These are phyloP conservation scores for Philereme vetulata DNA, from an alignment of 2,888 invertebrate genomes.

Conservation along the genomic window DNA sequence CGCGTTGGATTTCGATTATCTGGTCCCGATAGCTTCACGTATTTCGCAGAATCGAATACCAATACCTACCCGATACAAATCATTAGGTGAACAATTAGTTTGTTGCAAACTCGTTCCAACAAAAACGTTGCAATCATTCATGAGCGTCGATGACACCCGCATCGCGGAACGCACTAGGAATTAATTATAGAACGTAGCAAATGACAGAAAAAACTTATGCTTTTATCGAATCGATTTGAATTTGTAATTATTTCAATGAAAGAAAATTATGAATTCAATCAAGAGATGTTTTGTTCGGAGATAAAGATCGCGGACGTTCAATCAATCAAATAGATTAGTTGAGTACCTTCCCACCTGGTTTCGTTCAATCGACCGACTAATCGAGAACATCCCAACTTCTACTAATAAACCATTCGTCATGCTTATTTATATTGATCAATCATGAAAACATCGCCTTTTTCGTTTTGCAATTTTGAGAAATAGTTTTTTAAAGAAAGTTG, in stretches of 20 bases:
- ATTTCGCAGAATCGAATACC: conserved; percentile 48
- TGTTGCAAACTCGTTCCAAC: conserved; percentile 51
- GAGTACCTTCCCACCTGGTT: conserved; percentile 54
- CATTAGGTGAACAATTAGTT: conserved; percentile 58
- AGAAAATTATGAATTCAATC: conserved; percentile 59
- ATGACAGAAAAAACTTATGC: conserved; percentile 34
- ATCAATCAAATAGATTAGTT: conserved; percentile 59
- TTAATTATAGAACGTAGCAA: conserved; percentile 33
- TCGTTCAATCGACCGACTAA: conserved; percentile 50
- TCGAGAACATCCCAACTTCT: conserved; percentile 50
- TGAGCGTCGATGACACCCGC: conserved; percentile 36
- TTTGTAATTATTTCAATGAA: conserved; percentile 48
- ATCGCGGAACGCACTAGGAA: conserved; percentile 31
- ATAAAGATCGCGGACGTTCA: conserved; percentile 56
- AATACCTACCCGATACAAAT: conserved; percentile 53
- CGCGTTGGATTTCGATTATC: conserved; percentile 37
- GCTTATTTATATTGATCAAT: conserved; percentile 40
- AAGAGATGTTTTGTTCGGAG: conserved; percentile 56
- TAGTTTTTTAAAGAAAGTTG: neutral
- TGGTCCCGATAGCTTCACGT: conserved; percentile 29
- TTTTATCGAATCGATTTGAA: conserved; percentile 36
- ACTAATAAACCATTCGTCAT: conserved; percentile 40
- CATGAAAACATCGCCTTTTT: conserved; percentile 30
- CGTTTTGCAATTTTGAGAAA: conserved; percentile 14
- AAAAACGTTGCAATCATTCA: conserved; percentile 50